Base-by-base conservation (phyloP, 2,888 invertebrate species). In the Chrysotoxum bicinctum region DNA sequence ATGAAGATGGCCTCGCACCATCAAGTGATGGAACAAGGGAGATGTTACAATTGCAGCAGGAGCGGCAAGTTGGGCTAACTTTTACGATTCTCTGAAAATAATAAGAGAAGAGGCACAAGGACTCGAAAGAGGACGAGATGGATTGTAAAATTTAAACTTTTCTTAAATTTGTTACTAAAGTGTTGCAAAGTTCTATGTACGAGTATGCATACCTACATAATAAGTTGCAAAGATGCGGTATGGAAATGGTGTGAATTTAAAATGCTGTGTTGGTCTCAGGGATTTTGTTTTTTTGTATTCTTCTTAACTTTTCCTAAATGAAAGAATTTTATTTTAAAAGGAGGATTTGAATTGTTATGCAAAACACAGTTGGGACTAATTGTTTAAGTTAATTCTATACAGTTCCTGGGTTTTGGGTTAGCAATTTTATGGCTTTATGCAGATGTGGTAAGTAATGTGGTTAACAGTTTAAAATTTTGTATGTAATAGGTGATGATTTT, bases 121-220 rank as follows among this genome's bases (percentile, higher is more conserved):
- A 70, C 26, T 56, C 40, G 26, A 62, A 19, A 8, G 19, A 14
- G 45, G 32, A 30, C 10, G 56, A 26, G 60, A 37, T n/a, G 56
- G 60, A 72, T 70, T 72, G 60, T 52, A 50, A 81, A 72, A 58
- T 76, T 78, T 66, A 72, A 82, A 76, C 56, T 81, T 64, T 76
- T 64, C 43, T 76, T 82, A 76, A 82, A 82, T 76, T 76, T 76
- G 64, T 76, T 82, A 72, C 76, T 72, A 12, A 70, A 72, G 58
- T 64, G 62, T 54, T 72, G 21, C 37, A 26, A 35, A 64, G 62
- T 62, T 37, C 19, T 50, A 50, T 35, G 8, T 54, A 32, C 1
- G 7, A 0, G 8, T 54, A 30, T 16, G 1, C n/a, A 7, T 1
- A 54, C 16, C 0, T 16, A 16, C 4, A 14, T 26, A 19, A 35